A percentile compares a stretch with the other conserved stretches of the same genome.
These are phyloP conservation scores for Ochlodes sylvanus DNA, from an alignment of 2,888 invertebrate species.

Conservation along the genomic window DNA sequence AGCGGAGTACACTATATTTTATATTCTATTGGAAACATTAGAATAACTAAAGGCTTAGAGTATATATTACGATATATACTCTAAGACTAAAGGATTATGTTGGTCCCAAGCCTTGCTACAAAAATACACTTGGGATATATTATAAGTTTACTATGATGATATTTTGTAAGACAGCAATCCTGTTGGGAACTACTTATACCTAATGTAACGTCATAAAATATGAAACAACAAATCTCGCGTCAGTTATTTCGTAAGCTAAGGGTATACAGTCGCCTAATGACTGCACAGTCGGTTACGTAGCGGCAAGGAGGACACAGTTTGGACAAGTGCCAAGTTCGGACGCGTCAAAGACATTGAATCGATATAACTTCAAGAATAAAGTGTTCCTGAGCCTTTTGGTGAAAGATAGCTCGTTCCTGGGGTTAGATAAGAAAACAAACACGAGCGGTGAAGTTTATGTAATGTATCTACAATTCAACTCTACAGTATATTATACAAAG, in stretches of 20 bases:
- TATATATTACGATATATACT: no score
- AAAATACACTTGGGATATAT: no score
- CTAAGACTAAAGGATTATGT: no score
- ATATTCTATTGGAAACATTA: no score
- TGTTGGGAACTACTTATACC: not conserved
- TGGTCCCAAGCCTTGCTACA: no score
- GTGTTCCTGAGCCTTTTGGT: constrained; percentile 9
- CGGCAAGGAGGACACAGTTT: constrained; percentile 17
- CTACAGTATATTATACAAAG: no score
- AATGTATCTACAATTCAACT: no score
- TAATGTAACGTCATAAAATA: not conserved
- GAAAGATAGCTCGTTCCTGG: constrained; percentile 6
- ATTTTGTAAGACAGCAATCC: not conserved
- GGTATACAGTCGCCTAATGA: constrained; percentile 21
- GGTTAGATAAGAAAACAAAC: not conserved
- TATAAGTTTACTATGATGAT: no score
- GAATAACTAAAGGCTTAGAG: no score
- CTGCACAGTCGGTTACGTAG: not conserved
- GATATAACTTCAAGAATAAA: constrained; percentile 21
- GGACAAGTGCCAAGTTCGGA: constrained; percentile 32
- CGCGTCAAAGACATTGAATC: constrained; percentile 27
- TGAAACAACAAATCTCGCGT: not conserved
- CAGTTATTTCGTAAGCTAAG: constrained; percentile 6
- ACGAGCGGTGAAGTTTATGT: no score
- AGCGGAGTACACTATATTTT: no score